Evolutionary conservation across 2,888 invertebrate genomes (phyloP), one percentile per base, ranked within the genome.

Genomic region (Watsonalla binaria): DNA sequence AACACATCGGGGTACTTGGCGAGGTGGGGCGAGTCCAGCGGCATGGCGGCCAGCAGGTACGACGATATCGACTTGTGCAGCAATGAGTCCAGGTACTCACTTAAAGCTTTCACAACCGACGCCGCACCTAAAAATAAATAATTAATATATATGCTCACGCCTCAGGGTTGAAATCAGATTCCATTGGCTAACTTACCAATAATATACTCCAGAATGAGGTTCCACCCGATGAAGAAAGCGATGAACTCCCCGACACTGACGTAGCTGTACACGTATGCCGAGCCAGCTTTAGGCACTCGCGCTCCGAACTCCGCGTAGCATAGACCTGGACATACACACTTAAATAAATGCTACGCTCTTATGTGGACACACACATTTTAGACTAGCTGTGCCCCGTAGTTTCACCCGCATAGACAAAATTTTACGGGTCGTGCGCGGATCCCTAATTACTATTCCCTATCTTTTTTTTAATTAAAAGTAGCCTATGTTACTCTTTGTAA

Each of bases 241-340:
- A 96, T 93, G 72, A 97, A 95, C 87, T 98, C 98, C 0, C 98
- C 98, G 54, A 98, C 95, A 51, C 97, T 96, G 14, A 98, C 97
- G 79, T 98, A 98, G 76, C 96, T 97, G 92, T 98, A 98, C 6
- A 97, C 94, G 72, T 98, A 98, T 0, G 98, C 98, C 0, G 97
- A 97, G 5, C 98, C 97, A 0, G 97, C 97, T 73, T 95, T 95
- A 0, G 97, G 97, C 0, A 97, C 97, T 56, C 96, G 90, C 0
- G 96, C 96, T 0, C 97, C 97, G 79, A 97, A 97, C 84, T 98
- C 98, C 0, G 97, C 97, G 80, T 97, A 98, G 75, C 97, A 97
- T 0, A 97, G 85, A n/a, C 94, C 95, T 95, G 78, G 11, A 65
- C 65, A 55, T 55, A 60, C 51, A 55, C 13, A 5, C n/a, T 13